Base-by-base conservation (phyloP, 1,140 invertebrate species). In the Lanistes nyassanus region DNA sequence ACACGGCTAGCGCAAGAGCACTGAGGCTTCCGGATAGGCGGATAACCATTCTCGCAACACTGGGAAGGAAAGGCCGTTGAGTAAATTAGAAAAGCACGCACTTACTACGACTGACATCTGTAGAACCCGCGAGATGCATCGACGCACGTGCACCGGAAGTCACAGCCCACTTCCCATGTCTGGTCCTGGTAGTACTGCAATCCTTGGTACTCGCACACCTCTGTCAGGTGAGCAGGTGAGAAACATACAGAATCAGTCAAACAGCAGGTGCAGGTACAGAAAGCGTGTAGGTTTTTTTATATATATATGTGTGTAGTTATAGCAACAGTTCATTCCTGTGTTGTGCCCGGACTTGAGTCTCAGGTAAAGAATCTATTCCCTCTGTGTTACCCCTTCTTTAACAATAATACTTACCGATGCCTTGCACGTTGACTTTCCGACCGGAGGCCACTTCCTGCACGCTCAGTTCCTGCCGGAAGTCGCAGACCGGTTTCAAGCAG, bases 21-120 rank as follows among this genome's bases (percentile, higher is more conserved):
- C n/a, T n/a, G n/a, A n/a, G n/a, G n/a, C n/a, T n/a, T n/a, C n/a
- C n/a, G n/a, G n/a, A n/a, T n/a, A n/a, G n/a, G n/a, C n/a, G n/a
- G n/a, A n/a, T n/a, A n/a, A n/a, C n/a, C n/a, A n/a, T n/a, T n/a
- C n/a, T n/a, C n/a, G n/a, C n/a, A n/a, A n/a, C n/a, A n/a, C n/a
- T n/a, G n/a, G n/a, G n/a, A n/a, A n/a, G n/a, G n/a, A n/a, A n/a
- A n/a, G n/a, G n/a, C n/a, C n/a, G n/a, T n/a, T n/a, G n/a, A n/a
- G n/a, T n/a, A n/a, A n/a, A n/a, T n/a, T n/a, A n/a, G n/a, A n/a
- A n/a, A n/a, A n/a, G n/a, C n/a, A n/a, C n/a, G 53, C 7, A 76
- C 80, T 79, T 79, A 86, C 85, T 75, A 81, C n/a, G 82, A 83
- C 67, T 84, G 82, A 74, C 85, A 86, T 11, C 51, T 77, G 77